These are phyloP conservation scores for Halcyon malimbica DNA, from an alignment of 2,113 vertebrate species.

Conservation along the genomic window DNA sequence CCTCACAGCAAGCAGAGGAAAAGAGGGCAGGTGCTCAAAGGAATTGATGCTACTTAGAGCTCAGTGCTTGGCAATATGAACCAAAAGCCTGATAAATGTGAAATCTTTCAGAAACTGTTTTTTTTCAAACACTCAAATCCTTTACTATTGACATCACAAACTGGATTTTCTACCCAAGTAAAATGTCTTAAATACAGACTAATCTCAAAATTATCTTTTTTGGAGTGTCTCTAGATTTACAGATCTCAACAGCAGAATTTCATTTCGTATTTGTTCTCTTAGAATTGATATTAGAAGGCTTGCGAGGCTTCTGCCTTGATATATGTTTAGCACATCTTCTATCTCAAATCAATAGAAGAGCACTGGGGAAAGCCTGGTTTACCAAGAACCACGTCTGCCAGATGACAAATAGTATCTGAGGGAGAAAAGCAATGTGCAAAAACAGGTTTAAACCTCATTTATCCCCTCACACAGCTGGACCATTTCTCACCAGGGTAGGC, in stretches of 20 bases:
- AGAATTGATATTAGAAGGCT: neutral
- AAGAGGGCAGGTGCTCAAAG: neutral
- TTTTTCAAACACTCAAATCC: neutral
- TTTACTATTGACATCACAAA: neutral
- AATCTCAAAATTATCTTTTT: neutral
- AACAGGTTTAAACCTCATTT: no score
- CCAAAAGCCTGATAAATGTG: neutral
- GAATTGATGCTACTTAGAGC: neutral
- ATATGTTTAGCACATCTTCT: neutral
- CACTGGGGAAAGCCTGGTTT: neutral
- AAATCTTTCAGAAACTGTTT: neutral
- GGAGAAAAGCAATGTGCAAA: no score
- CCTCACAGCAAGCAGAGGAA: conserved; percentile 48
- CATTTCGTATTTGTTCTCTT: neutral
- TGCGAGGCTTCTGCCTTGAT: neutral
- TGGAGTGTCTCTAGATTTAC: neutral
- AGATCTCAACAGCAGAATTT: neutral
- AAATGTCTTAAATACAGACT: neutral
- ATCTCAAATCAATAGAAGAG: neutral
- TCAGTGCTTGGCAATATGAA: neutral
- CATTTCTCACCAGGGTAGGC: no score
- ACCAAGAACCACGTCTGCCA: neutral
- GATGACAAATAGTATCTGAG: no score
- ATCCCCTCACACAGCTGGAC: no score
- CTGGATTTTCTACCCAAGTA: neutral